Conservation (phyloP, 2,797 vertebrate genomes). For the Carduelis carduelis region DNA sequence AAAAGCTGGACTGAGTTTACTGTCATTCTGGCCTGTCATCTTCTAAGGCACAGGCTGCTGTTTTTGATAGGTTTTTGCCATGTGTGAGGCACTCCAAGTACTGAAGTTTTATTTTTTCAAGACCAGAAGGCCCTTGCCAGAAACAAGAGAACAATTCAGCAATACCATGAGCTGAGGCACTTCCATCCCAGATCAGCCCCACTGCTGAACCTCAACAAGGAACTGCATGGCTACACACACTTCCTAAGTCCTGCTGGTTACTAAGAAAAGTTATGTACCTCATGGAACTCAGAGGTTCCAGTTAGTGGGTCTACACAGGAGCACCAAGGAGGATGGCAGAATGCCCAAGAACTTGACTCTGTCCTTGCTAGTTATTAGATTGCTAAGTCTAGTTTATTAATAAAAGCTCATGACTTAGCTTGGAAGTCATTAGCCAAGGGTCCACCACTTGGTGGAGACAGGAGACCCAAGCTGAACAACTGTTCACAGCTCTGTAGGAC, state of each 20-base stretch:
- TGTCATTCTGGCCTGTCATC: background rate
- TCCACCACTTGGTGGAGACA: background rate
- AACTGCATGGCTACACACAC: background rate
- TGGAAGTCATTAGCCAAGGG: background rate
- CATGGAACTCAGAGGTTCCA: background rate
- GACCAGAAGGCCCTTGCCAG: background rate
- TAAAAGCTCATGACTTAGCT: background rate
- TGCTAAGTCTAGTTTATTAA: background rate
- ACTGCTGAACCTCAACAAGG: background rate
- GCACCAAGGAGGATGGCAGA: background rate
- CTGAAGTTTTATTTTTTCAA: background rate
- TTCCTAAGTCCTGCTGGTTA: background rate
- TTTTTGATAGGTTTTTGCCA: background rate
- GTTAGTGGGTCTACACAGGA: background rate
- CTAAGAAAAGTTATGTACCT: background rate
- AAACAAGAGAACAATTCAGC: background rate
- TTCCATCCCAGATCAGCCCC: background rate
- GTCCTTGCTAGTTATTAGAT: background rate
- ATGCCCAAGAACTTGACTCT: background rate
- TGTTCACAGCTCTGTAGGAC: background rate
- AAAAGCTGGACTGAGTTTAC: background rate
- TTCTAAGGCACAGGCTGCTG: background rate
- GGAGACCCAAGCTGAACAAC: fast-evolving
- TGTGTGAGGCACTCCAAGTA: fast-evolving
- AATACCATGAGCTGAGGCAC: background rate